Base-by-base conservation (phyloP, 2,888 invertebrate genomes). In the Hydraecia micacea region DNA sequence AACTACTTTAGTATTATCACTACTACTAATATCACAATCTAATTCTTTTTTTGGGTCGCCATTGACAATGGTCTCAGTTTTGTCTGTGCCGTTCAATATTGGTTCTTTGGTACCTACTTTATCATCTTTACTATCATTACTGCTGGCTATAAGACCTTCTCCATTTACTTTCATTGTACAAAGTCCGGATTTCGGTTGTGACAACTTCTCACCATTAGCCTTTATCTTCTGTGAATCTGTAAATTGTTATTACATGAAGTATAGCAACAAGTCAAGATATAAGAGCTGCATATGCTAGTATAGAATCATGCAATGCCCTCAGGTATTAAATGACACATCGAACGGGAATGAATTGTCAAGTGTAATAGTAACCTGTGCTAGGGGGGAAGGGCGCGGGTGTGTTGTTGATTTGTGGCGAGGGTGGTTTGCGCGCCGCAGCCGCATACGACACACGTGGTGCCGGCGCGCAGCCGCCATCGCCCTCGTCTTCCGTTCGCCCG, bases 21-120 rank as follows among this genome's bases (percentile, higher is more conserved):
- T 96, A 96, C 94, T 95, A 94, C 95, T 96, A 97, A 96, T 97
- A 97, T 97, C 97, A 96, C 97, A 97, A 94, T 96, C 95, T 92
- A 93, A 93, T 92, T 93, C 91, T 92, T 94, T 94, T 94, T 94
- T 96, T 91, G 94, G 91, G 87, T 95, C 93, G 91, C 96, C 96
- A 89, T 97, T 96, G 87, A 94, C 88, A 91, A 95, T 91, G 89
- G 92, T 93, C 86, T 93, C 92, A 86, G 90, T 87, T 88, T 91
- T 92, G 80, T 94, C 94, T 88, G 95, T 94, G 90, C 97, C 96
- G 88, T 97, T 97, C 83, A 94, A 90, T 92, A 94, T 92, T 94
- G 94, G 89, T 94, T 96, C 96, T 96, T 96, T 97, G 96, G 96
- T 96, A 93, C 91, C 88, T 94, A 93, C 90, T 90, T 92, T 93